Base-by-base conservation (phyloP, 2,797 vertebrate species). In the Periophthalmus magnuspinnatus region DNA sequence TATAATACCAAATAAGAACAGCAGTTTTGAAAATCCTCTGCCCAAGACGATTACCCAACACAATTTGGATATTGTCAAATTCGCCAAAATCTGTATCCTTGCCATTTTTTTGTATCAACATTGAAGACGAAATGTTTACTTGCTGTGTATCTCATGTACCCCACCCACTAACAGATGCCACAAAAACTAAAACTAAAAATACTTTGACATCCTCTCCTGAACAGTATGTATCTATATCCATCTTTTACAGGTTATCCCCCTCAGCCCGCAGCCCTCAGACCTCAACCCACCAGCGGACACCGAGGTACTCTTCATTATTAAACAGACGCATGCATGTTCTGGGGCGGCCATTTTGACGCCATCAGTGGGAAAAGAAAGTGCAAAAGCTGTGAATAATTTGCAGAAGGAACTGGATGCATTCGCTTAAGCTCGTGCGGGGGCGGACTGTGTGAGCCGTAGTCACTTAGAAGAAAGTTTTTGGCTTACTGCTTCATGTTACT, bases 171-270 rank as follows among this genome's bases (percentile, higher is more conserved):
- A 61, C 52, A 55, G 21, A 55, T 55, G 21, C 52, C 21, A 55
- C 9, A 2, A 28, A 28, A 28, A 28, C n/a, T n/a, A n/a, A 28
- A 1, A 28, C 7, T 22, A 10, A 55, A 24, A 45, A 14, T 16
- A 5, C 41, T 24, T 13, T 55, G 21, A 5, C 1, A 1, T 22
- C 21, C 50, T 21, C 3, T 54, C 21, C 50, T 22, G 50, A 54
- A 10, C 50, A 13, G 56, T 58, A 58, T 17, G 32, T 32, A 32
- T 22, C 6, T 17, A 33, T 17, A 22, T 45, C 41, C 79, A 69
- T 79, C 32, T 66, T 64, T 72, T 58, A 13, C 84, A 94, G 92
- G 91, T 38, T 88, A 91, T 80, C 85, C 75, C 69, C 80, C 82
- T 65, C 87, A 81, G 70, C 86, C 86, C 0, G 86, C 63, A 0